Percentiles rank a stretch among this genome's conserved stretches.
Conservation (phyloP, 2,113 vertebrate species). For the Mastomys coucha region DNA sequence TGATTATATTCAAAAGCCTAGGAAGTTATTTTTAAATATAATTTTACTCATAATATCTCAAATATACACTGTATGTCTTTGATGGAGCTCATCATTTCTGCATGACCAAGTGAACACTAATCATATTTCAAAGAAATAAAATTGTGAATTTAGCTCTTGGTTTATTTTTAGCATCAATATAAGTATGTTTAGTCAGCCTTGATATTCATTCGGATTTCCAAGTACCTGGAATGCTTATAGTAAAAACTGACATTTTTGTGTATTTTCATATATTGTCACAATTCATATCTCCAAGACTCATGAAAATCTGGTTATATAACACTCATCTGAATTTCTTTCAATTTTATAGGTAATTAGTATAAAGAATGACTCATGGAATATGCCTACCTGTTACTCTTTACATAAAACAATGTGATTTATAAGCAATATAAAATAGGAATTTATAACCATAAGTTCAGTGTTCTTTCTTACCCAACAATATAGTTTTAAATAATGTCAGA, state of each 20-base stretch:
- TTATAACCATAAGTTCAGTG: background rate
- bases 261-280: background rate
- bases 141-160: conserved; percentile 2
- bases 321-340: background rate
- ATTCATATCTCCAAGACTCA: background rate
- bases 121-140: conserved; percentile 45
- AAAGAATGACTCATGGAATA: background rate
- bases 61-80: background rate
- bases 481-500: background rate
- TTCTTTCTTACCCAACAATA: background rate
- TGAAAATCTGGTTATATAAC: background rate
- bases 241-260: background rate
- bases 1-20: background rate
- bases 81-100: conserved; percentile 8
- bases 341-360: background rate
- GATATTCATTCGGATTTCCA: conserved; percentile 19
- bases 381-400: background rate
- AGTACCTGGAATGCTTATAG: background rate
- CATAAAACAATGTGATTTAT: background rate
- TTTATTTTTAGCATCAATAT: conserved; percentile 33
- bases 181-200: conserved; percentile 12
- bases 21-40: background rate
- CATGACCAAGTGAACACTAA: conserved; percentile 10
- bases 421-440: background rate
- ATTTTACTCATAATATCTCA: conserved; percentile 16